Base-by-base conservation (phyloP, 37 sponge, comb jelly and placozoan species). In the Agelas oroides region DNA sequence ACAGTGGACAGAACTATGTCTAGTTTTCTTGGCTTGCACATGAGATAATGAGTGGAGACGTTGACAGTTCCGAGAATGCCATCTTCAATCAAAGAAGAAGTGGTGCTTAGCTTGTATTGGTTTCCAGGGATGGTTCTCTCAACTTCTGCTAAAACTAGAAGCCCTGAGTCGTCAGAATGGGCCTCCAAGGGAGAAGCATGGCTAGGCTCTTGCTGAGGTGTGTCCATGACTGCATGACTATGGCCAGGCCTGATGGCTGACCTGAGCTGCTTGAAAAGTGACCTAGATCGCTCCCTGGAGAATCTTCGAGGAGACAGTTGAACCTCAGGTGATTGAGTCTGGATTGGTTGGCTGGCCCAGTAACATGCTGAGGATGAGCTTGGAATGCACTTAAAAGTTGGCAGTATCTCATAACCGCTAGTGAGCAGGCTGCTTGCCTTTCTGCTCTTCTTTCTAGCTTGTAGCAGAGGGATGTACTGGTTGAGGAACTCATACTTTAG, bases 401-500 rank as follows among this genome's bases (percentile, higher is more conserved):
- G 81, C 28, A 41, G 27, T 23, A 81, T 68, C 35, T 16, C 8
- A 52, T 66, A 66, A 18, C 70, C 31, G 17, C 28, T 59, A 38
- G 39, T 40, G 18, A 69, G n/a, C 3, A 46, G 27, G n/a, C 53
- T 25, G 23, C 73, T 71, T 2, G 5, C 46, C n/a, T 31, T 81
- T n/a, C 33, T 31, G 19, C 36, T n/a, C 31, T 28, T 69, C 56
- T 68, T 41, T 28, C 32, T 64, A 24, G 80, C 80, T 23, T 63
- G 27, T 14, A 87, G 56, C 5, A 87, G 59, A 0, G 87, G 80
- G 56, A 79, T 33, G 36, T 67, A 79, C 31, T 41, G 32, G 31
- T 80, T 71, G 21, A 79, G 73, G 75, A 79, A 66, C 71, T 87
- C 87, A 27, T 68, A 55, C 63, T 87, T 79, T 28, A 86, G 79